Base-by-base conservation (phyloP, 2,888 invertebrate genomes). In the Archips xylosteana region DNA sequence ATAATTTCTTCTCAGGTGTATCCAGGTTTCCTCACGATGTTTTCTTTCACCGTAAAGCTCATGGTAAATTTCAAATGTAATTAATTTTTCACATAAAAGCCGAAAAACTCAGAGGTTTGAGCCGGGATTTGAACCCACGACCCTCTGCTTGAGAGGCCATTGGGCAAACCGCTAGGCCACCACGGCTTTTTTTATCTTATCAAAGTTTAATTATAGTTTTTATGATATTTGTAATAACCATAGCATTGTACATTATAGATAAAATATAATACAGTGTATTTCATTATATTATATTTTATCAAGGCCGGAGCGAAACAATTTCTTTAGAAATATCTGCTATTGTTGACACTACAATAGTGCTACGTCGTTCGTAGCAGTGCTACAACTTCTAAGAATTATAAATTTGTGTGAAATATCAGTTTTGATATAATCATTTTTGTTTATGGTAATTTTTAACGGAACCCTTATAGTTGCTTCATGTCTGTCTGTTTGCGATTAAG, bases 321-420 rank as follows among this genome's bases (percentile, higher is more conserved):
- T 47, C 63, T 63, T 34, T 63, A 13, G 32, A 34, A 39, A 8
- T 6, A 54, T 3, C 23, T 32, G 13, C 13, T 32, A 63, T 63
- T 63, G 47, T 63, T 47, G 32, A 3, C 13, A 32, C 63, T 63
- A 63, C 63, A 47, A 63, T 47, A 34, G 63, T 13, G 63, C 63
- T 63, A 63, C 63, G 63, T 8, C 32, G 47, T n/a, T 47, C 47
- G 47, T 63, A 63, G 63, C n/a, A 2, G 10, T 32, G 47, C 63
- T 63, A 63, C 45, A 45, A 45, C 10, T 45, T 45, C 12, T 45
- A 3, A 45, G 45, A 12, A 45, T 45, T 8, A 39, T 3, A 45
- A 10, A 10, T 45, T 45, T 4, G 4, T 4, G 12, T 13, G 13
- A 47, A 13, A 45, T 10, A 10, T 10, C 10, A 12, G 12, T n/a